A percentile compares a stretch with the other conserved stretches of the same genome.
Conservation (phyloP, 2,888 invertebrate species). For the Dolomedes plantarius region DNA sequence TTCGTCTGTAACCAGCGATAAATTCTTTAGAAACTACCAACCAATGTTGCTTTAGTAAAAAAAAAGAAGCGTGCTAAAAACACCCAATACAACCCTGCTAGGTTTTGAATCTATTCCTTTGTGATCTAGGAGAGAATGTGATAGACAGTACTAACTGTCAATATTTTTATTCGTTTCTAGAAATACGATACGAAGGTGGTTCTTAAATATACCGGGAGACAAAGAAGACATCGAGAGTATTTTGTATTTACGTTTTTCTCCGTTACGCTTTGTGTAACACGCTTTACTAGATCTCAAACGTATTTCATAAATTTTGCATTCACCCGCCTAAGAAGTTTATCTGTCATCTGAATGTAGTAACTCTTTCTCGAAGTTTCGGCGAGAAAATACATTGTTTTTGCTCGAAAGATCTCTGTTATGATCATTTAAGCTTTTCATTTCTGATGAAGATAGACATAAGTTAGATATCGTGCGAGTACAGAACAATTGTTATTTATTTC, state of each 20-base stretch:
- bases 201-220: background rate
- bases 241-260: background rate
- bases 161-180: background rate
- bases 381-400: background rate
- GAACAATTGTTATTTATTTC: background rate
- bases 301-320: conserved; percentile 1
- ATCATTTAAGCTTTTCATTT: background rate
- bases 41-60: no score
- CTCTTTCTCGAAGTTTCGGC: background rate
- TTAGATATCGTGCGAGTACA: background rate
- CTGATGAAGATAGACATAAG: background rate
- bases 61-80: no score
- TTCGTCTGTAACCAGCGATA: no score
- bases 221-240: background rate
- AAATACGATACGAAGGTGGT: background rate
- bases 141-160: background rate
- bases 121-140: no score
- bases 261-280: background rate
- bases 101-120: no score
- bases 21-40: no score
- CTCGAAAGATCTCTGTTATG: background rate
- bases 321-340: background rate
- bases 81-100: no score
- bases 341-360: background rate
- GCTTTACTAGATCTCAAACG: background rate